A percentile compares a stretch with the other conserved stretches of the same genome.
phyloP scores from a whole-genome alignment of 2,113 vertebrate species.

The Pandion haliaetus region DNA sequence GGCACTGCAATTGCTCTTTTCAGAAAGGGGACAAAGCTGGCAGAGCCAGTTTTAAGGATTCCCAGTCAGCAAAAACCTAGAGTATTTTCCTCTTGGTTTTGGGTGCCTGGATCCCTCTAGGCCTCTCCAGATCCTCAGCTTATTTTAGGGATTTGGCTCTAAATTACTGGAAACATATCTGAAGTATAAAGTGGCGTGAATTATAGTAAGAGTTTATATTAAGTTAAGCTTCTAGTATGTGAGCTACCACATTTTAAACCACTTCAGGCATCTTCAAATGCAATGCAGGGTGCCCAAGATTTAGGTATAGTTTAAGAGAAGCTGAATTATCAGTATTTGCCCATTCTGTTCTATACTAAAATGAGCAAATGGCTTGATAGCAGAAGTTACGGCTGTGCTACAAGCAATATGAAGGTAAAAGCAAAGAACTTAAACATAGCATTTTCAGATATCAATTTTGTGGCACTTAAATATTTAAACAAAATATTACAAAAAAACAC shows the following conservation, averaged over 20 bases:
- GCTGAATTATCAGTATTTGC: background rate
- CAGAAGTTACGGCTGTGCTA: background rate
- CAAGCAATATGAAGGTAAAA: background rate
- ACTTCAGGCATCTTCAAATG: background rate
- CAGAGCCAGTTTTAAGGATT: background rate
- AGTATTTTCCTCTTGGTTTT: background rate
- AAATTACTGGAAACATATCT: background rate
- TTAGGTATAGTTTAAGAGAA: background rate
- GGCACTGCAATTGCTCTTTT: background rate
- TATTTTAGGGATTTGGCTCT: background rate
- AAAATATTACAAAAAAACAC: slow-evolving; percentile 9
- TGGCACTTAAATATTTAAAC: slow-evolving; percentile 32
- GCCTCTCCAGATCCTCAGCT: background rate
- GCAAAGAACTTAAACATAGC: slow-evolving; percentile 29
- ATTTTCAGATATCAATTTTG: slow-evolving; percentile 26
- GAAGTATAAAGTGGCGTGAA: background rate
- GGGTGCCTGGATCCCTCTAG: background rate
- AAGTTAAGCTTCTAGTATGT: background rate
- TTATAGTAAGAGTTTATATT: background rate
- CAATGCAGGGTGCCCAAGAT: accelerated
- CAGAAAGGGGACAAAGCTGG: background rate
- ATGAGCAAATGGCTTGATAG: background rate
- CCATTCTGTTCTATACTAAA: background rate
- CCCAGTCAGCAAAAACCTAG: background rate
- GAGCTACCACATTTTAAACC: background rate